Base-by-base conservation (phyloP, 1,140 invertebrate genomes). In the Caenorhabditis inopinata region DNA sequence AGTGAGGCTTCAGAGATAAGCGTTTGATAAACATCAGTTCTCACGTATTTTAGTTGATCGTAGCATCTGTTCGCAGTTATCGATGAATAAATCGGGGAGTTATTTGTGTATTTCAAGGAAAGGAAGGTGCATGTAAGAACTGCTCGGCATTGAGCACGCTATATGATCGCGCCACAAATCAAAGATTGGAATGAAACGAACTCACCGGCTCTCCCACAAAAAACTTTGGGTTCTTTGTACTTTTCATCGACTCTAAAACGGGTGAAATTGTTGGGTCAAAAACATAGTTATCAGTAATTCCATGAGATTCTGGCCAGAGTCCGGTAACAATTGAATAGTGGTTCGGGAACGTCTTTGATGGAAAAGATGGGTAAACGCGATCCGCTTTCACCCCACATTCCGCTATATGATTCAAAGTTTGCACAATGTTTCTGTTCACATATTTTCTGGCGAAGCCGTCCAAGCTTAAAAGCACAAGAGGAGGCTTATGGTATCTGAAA, bases 251-350 rank as follows among this genome's bases (percentile, higher is more conserved):
- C n/a, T 82, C 83, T 46, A 82, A 75, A 62, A 80, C 48, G 0
- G 76, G 76, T 47, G 89, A 88, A 32, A 81, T 83, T 29, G 89
- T 85, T 18, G 80, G 80, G 51, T 81, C 80, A 21, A 77, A 81
- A 25, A 81, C 75, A 32, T 27, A 29, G 16, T 81, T 81, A 29
- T 77, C 80, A 47, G 38, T 48, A 32, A 91, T 89, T 7, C 91
- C 91, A 85, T 91, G 91, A 58, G 84, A 89, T 85, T 91, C 91
- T 83, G 89, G 87, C 82, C 90, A 91, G 6, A 91, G 77, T 16
- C 91, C 90, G 5, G 90, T 90, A 0, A 86, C 90, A 23, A 90
- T 84, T 14, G 88, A 87, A 76, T 86, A 90, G 83, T 90, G 90
- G 79, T 90, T 90, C 2, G 90, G 90, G 49, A 90, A 87, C 11